Conservation (phyloP, 2,888 invertebrate genomes). For the Ophonus ardosiacus region DNA sequence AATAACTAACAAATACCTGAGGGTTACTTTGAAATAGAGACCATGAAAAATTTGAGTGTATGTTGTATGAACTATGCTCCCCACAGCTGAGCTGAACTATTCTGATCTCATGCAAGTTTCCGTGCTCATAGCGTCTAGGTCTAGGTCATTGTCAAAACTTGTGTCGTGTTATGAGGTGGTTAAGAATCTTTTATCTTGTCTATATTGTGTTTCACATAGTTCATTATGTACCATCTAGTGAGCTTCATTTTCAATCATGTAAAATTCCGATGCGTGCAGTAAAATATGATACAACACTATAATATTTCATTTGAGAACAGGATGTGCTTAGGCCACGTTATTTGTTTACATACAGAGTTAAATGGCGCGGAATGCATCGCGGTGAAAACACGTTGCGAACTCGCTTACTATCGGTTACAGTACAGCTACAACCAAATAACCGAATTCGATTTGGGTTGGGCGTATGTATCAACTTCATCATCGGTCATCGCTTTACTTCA, state of each 20-base stretch:
- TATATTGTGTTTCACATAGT: conserved; percentile 12
- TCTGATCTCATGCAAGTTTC: not conserved
- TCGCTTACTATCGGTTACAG: conserved; percentile 44
- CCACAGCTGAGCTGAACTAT: not conserved
- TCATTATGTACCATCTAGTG: conserved; percentile 28
- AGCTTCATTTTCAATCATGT: conserved; percentile 45
- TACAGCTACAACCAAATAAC: conserved; percentile 22
- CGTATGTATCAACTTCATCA: conserved; percentile 47
- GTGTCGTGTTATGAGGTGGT: not conserved
- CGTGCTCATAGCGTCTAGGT: not conserved
- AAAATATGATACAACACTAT: conserved; percentile 30
- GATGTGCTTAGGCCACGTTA: conserved; percentile 56
- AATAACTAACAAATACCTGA: too few relatives aligned
- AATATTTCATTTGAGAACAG: conserved; percentile 53
- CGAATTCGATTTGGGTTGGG: conserved; percentile 51
- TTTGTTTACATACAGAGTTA: conserved; percentile 62
- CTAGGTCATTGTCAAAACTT: not conserved
- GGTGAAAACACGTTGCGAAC: conserved; percentile 47
- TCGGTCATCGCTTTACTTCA: conserved; percentile 45
- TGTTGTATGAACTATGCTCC: not conserved
- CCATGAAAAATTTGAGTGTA: too few relatives aligned
- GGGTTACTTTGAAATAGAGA: too few relatives aligned
- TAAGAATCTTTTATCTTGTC: not conserved
- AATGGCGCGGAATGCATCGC: conserved; percentile 56
- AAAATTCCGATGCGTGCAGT: conserved; percentile 47